Evolutionary conservation across 2,888 invertebrate genomes (phyloP), one percentile per base, ranked within the genome.

Genomic region (Callimorpha dominula): DNA sequence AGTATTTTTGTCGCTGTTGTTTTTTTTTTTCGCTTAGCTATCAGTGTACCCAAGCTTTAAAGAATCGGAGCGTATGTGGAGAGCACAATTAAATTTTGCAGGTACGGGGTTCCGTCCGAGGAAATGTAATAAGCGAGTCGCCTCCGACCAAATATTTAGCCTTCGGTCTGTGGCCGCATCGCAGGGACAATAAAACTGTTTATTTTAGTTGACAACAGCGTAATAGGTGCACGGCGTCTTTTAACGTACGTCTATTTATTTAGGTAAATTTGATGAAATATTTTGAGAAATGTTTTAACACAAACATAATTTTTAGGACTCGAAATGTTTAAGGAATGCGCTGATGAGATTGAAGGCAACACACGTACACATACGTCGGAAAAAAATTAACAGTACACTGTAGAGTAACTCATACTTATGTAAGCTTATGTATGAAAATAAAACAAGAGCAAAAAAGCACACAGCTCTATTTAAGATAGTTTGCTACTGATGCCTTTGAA

Each of bases 91-190:
- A 91, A 93, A 94, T 94, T 94, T 92, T 88, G 87, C 90, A 88
- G 90, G 92, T 90, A 86, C 75, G 54, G 73, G 86, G 83, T 81
- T 80, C 85, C 86, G 89, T 89, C 91, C 90, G 88, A 92, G 91
- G 85, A 91, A 94, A 94, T 91, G 93, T 92, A 94, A 94, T 94
- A 93, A 93, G 90, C 90, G 92, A 88, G 88, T 90, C 85, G 86
- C 89, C 87, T 85, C 87, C 86, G 84, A 90, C 91, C 91, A 93
- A 94, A 94, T 93, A 92, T 93, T 94, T 93, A 88, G 90, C 89
- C 78, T 84, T 73, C 70, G 81, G 80, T 75, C 78, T 79, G 86
- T 78, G 88, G 88, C 85, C 86, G 84, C 81, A 81, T 77, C 79
- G 81, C 69, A 50, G 76, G 87, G 88, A 71, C 77, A 75, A 79